phyloP scores from a whole-genome alignment of 1,140 invertebrate species.

The Orussus abietinus region DNA sequence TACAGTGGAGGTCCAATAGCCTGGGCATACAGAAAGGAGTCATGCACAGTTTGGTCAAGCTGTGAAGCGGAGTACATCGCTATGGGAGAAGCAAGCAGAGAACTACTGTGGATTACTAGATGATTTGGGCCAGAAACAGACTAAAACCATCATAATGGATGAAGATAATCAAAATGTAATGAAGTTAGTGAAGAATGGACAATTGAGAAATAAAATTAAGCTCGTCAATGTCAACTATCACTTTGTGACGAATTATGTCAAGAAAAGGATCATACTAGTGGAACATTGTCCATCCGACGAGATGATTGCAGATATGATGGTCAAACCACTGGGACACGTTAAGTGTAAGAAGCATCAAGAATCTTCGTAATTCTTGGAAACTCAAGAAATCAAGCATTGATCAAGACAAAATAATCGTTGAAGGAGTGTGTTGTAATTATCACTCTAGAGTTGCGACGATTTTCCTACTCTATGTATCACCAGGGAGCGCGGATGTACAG shows the following conservation, averaged over 20 bases:
- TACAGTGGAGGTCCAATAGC: slow-evolving; percentile 20
- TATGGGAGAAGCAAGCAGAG: slow-evolving; percentile 15
- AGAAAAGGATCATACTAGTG: slow-evolving; percentile 16
- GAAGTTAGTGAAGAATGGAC: slow-evolving; percentile 7
- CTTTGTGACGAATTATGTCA: slow-evolving; percentile 22
- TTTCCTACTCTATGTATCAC: too few relatives aligned
- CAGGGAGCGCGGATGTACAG: too few relatives aligned
- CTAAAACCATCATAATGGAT: slow-evolving; percentile 3
- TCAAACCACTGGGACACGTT: slow-evolving; percentile 2
- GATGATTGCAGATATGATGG: slow-evolving; percentile 16
- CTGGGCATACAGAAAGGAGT: slow-evolving; percentile 18
- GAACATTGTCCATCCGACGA: slow-evolving; percentile 11
- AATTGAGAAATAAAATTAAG: slow-evolving; percentile 21
- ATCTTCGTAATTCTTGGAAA: neutral
- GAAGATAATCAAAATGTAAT: slow-evolving; percentile 22
- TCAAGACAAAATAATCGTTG: too few relatives aligned
- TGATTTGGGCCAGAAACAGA: neutral
- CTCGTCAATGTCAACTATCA: slow-evolving; percentile 30
- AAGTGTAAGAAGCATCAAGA: neutral
- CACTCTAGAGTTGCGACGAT: too few relatives aligned
- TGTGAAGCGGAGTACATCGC: slow-evolving; percentile 19
- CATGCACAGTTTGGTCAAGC: slow-evolving; percentile 14
- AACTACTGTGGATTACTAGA: slow-evolving; percentile 16
- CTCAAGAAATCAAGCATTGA: too few relatives aligned
- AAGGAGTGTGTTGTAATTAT: too few relatives aligned